These are phyloP conservation scores for Leptopterna dolabrata DNA, from an alignment of 2,888 invertebrate species.

Conservation along the genomic window DNA sequence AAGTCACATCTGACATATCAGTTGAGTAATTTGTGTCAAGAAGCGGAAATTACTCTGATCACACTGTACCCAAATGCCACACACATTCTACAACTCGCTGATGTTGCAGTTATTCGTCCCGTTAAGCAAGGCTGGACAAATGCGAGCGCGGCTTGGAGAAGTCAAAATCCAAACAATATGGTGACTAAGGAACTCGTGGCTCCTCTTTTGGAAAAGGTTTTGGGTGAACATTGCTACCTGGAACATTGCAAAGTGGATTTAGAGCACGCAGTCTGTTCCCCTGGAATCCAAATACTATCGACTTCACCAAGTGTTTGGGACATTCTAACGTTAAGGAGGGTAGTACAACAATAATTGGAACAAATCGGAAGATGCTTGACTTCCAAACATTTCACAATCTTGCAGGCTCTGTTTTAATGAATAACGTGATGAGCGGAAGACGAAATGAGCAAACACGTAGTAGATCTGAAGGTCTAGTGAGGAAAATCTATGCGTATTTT, in stretches of 20 bases:
- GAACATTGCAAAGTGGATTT: not conserved
- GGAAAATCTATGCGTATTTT: too few species aligned
- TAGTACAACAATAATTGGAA: too few species aligned
- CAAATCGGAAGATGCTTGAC: too few species aligned
- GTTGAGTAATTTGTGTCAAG: not conserved
- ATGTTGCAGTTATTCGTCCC: constrained; percentile 60
- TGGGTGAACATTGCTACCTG: not conserved
- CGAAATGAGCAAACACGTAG: too few species aligned
- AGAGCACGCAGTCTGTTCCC: not conserved
- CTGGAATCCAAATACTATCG: not conserved
- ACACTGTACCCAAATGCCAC: not conserved
- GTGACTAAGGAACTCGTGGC: constrained; percentile 48
- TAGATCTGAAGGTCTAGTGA: too few species aligned
- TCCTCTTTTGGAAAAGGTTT: constrained; percentile 33
- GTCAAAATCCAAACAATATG: constrained; percentile 53
- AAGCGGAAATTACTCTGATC: not conserved
- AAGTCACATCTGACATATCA: too few species aligned
- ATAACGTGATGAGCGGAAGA: too few species aligned
- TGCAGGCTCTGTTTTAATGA: too few species aligned
- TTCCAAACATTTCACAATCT: too few species aligned
- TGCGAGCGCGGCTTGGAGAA: constrained; percentile 61
- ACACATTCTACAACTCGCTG: constrained; percentile 57
- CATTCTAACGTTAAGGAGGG: too few species aligned
- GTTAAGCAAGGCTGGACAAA: constrained; percentile 60
- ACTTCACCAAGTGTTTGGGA: not conserved